Conservation (phyloP, 2,888 invertebrate genomes). For the Pecten maximus region DNA sequence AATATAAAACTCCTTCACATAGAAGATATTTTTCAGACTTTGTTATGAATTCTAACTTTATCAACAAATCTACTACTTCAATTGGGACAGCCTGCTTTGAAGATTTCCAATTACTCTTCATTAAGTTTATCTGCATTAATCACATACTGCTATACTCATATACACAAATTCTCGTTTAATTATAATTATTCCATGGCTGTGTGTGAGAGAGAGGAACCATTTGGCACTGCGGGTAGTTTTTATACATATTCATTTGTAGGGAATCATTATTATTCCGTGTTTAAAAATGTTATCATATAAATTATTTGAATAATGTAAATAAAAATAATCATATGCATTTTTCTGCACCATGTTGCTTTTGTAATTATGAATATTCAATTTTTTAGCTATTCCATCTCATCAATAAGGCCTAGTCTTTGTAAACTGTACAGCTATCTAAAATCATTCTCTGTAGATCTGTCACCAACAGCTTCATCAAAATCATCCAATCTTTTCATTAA, state of each 20-base stretch:
- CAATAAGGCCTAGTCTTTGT: neutral
- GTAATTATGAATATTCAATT: neutral
- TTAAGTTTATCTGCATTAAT: slow-evolving; percentile 18
- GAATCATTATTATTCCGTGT: neutral
- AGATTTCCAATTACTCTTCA: slow-evolving; percentile 1
- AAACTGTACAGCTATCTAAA: neutral
- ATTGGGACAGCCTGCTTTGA: slow-evolving; percentile 28
- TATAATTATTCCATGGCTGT: neutral
- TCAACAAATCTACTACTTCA: slow-evolving; percentile 26
- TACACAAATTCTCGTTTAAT: slow-evolving; percentile 12
- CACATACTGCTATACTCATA: neutral
- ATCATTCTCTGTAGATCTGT: neutral
- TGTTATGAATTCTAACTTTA: slow-evolving; percentile 31
- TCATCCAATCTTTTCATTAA: neutral
- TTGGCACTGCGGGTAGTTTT: neutral
- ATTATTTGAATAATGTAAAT: neutral
- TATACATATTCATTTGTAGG: neutral
- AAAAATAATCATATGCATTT: slow-evolving; percentile 5
- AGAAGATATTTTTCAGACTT: slow-evolving; percentile 4
- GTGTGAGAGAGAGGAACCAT: neutral
- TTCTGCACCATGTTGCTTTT: neutral
- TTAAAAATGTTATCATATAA: neutral
- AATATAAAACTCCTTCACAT: slow-evolving; percentile 18
- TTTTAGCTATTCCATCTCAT: neutral
- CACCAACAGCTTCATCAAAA: neutral